phyloP scores from a whole-genome alignment of 2,797 vertebrate species.

The Muraenolepis orangiensis region DNA sequence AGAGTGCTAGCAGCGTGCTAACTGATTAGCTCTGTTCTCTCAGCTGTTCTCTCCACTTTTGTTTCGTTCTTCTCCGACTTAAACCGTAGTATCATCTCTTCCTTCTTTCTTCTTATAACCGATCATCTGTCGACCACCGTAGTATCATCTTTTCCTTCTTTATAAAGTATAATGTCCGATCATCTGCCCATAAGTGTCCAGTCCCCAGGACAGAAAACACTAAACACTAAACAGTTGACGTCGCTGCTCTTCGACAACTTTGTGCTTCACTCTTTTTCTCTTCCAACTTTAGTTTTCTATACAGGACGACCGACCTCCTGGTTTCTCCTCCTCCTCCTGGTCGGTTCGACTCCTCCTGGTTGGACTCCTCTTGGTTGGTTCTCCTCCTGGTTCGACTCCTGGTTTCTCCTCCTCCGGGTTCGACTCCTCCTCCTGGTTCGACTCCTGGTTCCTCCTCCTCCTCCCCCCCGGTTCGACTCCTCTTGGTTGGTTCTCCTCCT shows the following conservation, averaged over 20 bases:
- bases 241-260: constrained; percentile 64
- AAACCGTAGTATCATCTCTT: too few species aligned
- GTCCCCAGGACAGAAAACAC: background rate
- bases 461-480: constrained; percentile 62
- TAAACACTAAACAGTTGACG: constrained; percentile 16
- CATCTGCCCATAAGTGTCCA: too few species aligned
- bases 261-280: constrained; percentile 61
- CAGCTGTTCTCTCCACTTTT: constrained; percentile 77
- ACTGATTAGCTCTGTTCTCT: too few species aligned
- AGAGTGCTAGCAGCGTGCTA: too few species aligned
- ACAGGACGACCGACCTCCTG: constrained; percentile 61
- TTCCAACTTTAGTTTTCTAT: constrained; percentile 50
- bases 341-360: constrained; percentile 65
- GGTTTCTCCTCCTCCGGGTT: too few species aligned
- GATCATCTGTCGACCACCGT: too few species aligned
- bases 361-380: too few species aligned
- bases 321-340: constrained; percentile 61
- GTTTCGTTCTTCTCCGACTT: constrained; percentile 47
- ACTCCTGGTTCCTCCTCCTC: too few species aligned
- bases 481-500: too few species aligned
- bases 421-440: too few species aligned
- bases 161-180: too few species aligned
- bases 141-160: too few species aligned
- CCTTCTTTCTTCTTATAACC: constrained; percentile 16
- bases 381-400: constrained; percentile 66